Base-by-base conservation (phyloP, 2,888 invertebrate species). In the Nymphalis urticae region DNA sequence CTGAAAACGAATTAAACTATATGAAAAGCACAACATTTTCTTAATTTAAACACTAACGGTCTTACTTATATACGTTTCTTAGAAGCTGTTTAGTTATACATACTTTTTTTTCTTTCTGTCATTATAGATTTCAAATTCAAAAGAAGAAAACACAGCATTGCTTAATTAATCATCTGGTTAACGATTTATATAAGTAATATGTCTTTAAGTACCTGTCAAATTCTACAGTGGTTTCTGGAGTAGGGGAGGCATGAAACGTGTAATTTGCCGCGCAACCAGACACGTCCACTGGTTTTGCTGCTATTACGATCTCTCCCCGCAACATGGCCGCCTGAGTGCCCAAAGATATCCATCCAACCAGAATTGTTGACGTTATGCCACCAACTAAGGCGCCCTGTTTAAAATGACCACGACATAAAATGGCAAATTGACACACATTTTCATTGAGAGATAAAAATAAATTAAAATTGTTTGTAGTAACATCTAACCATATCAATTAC, bases 251-350 rank as follows among this genome's bases (percentile, higher is more conserved):
- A 0, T 81, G 75, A 0, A 81, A 16, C 0, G 87, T 87, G 47
- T 77, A 72, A 74, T 92, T 92, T 0, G 66, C 76, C 0, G 80
- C 66, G 72, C 95, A 95, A 2, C 94, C 94, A 5, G 91, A 91
- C 0, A 94, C 85, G 0, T 95, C 95, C 0, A 95, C 90, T 0
- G 95, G 94, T 75, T 96, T 96, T 0, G 93, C 93, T 0, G 92
- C 90, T 64, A 94, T 93, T 4, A 90, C 81, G 62, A 96, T 95
- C 6, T 93, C 90, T 0, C 95, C 95, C 13, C 91, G 88, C 1
- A 95, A 93, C 86, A 95, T 94, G 13, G 95, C 94, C 10, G 95
- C 92, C 80, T 96, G 95, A 0, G 95, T 95, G 9, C 95, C 95
- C 3, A 95, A 83, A 0, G 95, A 95, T 62, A 95, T 95, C 95